Conservation (phyloP, 2,113 vertebrate species). For the Centropus unirufus region DNA sequence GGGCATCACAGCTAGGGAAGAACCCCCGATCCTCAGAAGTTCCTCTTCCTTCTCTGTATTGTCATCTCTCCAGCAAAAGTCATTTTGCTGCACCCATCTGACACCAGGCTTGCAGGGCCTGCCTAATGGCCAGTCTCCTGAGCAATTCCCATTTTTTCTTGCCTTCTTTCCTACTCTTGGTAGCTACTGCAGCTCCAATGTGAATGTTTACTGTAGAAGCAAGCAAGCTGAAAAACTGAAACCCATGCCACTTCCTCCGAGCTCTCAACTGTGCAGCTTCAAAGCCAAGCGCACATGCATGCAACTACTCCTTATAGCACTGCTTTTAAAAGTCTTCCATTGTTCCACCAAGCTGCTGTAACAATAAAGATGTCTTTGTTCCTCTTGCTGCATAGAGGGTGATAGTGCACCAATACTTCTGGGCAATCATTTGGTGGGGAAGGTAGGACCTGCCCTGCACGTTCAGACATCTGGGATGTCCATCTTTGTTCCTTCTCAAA, state of each 20-base stretch:
- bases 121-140: not conserved
- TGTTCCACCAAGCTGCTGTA: not conserved
- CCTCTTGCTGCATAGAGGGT: not conserved
- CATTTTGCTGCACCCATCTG: not conserved
- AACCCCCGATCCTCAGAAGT: not conserved
- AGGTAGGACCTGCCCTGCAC: not conserved
- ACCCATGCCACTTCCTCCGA: not conserved
- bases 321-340: not conserved
- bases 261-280: not conserved
- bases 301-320: not conserved
- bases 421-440: not conserved
- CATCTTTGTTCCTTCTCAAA: not conserved
- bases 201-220: not conserved
- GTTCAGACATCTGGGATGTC: not conserved
- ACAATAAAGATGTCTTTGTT: not conserved
- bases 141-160: not conserved
- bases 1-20: not conserved
- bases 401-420: not conserved
- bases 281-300: not conserved
- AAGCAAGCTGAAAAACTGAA: not conserved
- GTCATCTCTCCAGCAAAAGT: not conserved
- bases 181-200: not conserved
- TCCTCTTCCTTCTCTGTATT: not conserved
- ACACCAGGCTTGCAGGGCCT: not conserved
- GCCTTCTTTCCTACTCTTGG: not conserved